A percentile compares a stretch with the other conserved stretches of the same genome.
Evolutionary conservation across 1,140 invertebrate species (phyloP).

Genomic region (Ylistrum balloti): DNA sequence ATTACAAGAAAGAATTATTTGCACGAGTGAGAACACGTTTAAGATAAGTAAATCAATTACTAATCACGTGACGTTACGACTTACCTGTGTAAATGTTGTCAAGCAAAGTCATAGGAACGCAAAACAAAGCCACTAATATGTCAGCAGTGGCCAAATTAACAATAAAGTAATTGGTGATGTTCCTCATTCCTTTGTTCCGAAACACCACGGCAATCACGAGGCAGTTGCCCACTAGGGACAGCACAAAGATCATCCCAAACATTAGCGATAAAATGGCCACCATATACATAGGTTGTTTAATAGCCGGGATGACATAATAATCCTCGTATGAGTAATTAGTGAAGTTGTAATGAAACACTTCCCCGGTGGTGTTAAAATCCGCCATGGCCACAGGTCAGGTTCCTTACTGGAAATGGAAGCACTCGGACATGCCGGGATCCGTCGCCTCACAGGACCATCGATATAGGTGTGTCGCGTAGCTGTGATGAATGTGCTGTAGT

Average conservation of each 20-base stretch:
- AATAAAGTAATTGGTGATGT: conserved; percentile 96
- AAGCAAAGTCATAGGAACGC: conserved; percentile 92
- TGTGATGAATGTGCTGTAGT: not conserved
- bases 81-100: conserved; percentile 70
- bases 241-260: conserved; percentile 86
- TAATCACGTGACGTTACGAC: not conserved
- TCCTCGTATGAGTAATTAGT: conserved; percentile 32
- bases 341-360: conserved; percentile 4
- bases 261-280: conserved; percentile 63
- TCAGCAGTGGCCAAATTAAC: conserved; percentile 95
- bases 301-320: not conserved
- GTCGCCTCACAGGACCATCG: not conserved
- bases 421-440: not conserved
- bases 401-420: not conserved
- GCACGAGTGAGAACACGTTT: no score
- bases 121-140: conserved; percentile 93
- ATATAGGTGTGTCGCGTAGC: not conserved
- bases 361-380: not conserved
- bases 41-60: no score
- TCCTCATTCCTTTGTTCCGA: conserved; percentile 91
- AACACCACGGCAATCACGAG: conserved; percentile 93
- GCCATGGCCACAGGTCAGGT: not conserved
- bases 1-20: no score
- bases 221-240: conserved; percentile 92
- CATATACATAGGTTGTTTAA: conserved; percentile 63